Base-by-base conservation (phyloP, 1,140 invertebrate genomes). In the Caerostris darwini region DNA sequence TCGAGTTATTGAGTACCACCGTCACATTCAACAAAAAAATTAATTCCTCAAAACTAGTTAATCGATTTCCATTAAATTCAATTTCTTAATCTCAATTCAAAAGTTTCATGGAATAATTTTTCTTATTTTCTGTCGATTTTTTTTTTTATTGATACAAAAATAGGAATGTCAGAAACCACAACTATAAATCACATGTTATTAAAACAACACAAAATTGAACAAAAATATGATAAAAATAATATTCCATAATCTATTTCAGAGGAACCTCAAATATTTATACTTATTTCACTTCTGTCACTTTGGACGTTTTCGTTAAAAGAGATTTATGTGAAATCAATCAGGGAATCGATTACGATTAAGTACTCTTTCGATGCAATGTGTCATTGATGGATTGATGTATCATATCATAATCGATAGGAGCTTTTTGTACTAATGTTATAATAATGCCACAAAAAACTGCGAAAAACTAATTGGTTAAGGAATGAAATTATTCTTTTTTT, bases 251-350 rank as follows among this genome's bases (percentile, higher is more conserved):
- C 61, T 17, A 5, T 64, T 17, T 12, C 6, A n/a, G 3, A 67
- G 5, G 61, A 67, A 67, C 61, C 17, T 67, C 61, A n/a, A 67
- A 7, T 0, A n/a, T 67, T n/a, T 5, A 67, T 67, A 67, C 61
- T n/a, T 17, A 67, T 67, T 67, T 67, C 61, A 67, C 17, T 67
- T 17, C 14, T 67, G 61, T 67, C 61, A 67, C 5, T n/a, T 67
- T n/a, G 6, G 14, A 67, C 61, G 7, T 67, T 67, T 67, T 12
- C 5, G 17, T 67, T 67, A 67, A 67, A 67, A 67, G 17, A 67
- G 61, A 67, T 67, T 67, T 67, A 67, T 67, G 61, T n/a, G 61
- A 67, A 67, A 67, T 67, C 61, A 67, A 67, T 67, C 61, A 67
- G n/a, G 61, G 14, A n/a, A 67, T 67, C 61, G 61, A 67, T 67